These are phyloP conservation scores for Sesamia inferens DNA, from an alignment of 2,888 invertebrate species.

Conservation along the genomic window DNA sequence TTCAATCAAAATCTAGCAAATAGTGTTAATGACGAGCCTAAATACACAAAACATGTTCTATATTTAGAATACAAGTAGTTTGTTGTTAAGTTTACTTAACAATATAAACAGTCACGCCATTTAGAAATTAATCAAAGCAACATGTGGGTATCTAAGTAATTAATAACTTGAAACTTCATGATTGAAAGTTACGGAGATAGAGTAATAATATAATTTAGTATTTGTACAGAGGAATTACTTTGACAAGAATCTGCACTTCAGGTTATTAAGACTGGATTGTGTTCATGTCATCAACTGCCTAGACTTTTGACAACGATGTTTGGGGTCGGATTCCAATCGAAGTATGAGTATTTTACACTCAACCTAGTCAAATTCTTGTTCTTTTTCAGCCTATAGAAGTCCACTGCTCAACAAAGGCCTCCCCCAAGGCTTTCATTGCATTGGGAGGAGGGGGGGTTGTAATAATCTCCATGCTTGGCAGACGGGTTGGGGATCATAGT, in stretches of 20 bases:
- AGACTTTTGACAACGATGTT: no score
- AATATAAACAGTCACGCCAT: constrained; percentile 19
- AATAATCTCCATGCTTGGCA: no score
- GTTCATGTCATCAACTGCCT: no score
- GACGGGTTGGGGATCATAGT: no score
- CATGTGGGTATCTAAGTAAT: neutral
- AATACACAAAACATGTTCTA: constrained; percentile 5
- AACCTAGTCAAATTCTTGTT: no score
- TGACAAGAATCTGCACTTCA: neutral
- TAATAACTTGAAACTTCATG: constrained; percentile 19
- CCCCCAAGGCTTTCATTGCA: no score
- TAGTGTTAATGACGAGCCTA: neutral
- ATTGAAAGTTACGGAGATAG: neutral
- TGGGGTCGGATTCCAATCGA: no score
- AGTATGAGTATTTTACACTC: no score
- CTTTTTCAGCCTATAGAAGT: no score
- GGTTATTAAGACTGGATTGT: neutral
- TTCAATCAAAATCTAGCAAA: neutral
- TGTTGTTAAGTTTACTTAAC: constrained; percentile 17
- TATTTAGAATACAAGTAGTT: constrained; percentile 29
- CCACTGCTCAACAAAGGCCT: no score
- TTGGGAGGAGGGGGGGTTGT: no score
- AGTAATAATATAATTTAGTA: no score
- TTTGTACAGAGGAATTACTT: neutral
- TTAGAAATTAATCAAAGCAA: constrained; percentile 43